Base-by-base conservation (phyloP, 2,888 invertebrate species). In the Callyntrura guangdongensis region DNA sequence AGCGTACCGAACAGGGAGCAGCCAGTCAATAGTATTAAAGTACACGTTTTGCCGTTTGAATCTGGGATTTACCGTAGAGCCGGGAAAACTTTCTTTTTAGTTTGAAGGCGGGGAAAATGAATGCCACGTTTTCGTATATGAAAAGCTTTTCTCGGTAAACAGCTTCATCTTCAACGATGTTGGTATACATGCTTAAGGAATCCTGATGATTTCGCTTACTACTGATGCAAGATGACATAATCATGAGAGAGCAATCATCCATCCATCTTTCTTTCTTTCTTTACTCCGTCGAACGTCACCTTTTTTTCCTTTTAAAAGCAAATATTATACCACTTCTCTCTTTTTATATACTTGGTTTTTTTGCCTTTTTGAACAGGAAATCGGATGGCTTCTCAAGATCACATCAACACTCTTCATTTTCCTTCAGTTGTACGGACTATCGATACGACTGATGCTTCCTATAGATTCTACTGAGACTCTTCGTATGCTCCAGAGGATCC, bases 351-450 rank as follows among this genome's bases (percentile, higher is more conserved):
- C 14, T 56, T 25, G 14, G 3, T 81, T n/a, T 61, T 27, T 17
- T 74, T 85, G 45, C 49, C 74, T 64, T 81, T 67, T 47, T 77
- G 4, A 49, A 87, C 88, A 88, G 88, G 88, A 88, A 88, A 88
- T 88, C 82, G 88, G 88, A 82, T 88, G 88, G 88, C 88, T 88
- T 82, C 88, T 88, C 81, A 88, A 88, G 82, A 82, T 88, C 59
- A 45, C 88, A 82, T 88, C 88, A 59, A 59, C 72, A 11, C 56
- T 82, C 25, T 88, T 88, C 88, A 88, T 88, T 59, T 69, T 88
- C 47, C 88, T 88, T 11, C 88, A 88, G 45, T 25, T 88, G 22
- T 88, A 88, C 25, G 88, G 88, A 14, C 49, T 88, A 72, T 59
- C 82, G 59, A 88, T 88, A 56, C 25, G 88, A 47, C 53, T 88